Evolutionary conservation across 2,113 vertebrate genomes (phyloP).

Genomic region (Spea multiplicata): DNA sequence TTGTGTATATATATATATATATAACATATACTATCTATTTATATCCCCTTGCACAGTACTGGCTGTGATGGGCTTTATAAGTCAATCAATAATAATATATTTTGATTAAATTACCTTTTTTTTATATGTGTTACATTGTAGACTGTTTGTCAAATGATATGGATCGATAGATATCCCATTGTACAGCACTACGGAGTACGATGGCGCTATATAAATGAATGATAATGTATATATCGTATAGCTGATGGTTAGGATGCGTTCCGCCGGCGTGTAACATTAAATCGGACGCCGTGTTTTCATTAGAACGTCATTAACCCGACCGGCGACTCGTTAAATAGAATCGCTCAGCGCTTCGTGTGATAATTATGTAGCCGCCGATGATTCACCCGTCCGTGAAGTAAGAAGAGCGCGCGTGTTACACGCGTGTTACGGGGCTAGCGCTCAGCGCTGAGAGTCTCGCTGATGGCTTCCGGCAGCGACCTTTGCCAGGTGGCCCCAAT

Average conservation of each 20-base stretch:
- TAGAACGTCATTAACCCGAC: conserved; percentile 5
- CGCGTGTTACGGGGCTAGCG: neutral
- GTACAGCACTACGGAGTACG: no score
- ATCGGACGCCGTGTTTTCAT: conserved; percentile 1
- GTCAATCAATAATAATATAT: no score
- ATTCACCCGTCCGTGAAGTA: neutral
- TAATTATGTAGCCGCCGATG: neutral
- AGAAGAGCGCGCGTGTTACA: neutral
- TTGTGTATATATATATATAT: no score
- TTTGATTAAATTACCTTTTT: no score
- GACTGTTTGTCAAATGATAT: no score
- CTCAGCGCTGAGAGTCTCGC: neutral
- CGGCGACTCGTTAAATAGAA: conserved; percentile 7
- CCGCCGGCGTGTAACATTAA: neutral
- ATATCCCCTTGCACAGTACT: no score
- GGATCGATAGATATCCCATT: no score
- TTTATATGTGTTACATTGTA: no score
- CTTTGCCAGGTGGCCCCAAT: neutral
- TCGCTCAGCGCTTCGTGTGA: neutral
- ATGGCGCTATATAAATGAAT: no score
- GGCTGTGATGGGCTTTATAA: no score
- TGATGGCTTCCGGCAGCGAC: neutral
- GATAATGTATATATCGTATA: no score
- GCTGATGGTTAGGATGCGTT: neutral
- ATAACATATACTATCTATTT: no score